Conservation (phyloP, 1,140 invertebrate species). For the Papilio machaon region DNA sequence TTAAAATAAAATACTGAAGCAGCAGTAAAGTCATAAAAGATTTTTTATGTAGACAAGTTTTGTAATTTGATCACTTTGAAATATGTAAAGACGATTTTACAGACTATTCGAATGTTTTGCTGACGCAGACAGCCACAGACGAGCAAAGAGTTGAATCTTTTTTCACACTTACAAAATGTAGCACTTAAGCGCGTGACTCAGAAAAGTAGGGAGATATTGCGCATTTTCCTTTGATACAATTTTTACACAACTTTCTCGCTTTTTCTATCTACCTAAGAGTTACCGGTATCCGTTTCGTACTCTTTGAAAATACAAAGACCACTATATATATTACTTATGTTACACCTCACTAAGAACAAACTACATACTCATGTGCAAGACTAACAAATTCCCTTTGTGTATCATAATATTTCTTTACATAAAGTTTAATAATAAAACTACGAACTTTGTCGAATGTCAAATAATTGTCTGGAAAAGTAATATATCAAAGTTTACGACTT, state of each 20-base stretch:
- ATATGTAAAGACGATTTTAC: background rate
- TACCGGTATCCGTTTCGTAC: too few species aligned
- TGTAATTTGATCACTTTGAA: constrained; percentile 18
- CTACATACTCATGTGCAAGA: background rate
- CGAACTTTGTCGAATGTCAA: background rate
- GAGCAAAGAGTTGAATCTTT: background rate
- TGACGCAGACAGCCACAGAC: constrained; percentile 1
- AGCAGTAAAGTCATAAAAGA: background rate
- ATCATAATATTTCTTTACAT: background rate
- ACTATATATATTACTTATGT: background rate
- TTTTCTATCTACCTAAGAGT: too few species aligned
- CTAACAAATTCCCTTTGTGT: background rate
- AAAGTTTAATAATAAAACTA: background rate
- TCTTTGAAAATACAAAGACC: background rate
- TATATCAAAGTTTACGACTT: background rate
- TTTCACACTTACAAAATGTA: background rate
- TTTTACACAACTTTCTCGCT: background rate
- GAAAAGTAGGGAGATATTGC: background rate
- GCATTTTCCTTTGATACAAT: background rate
- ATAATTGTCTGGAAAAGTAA: background rate
- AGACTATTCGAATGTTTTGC: background rate
- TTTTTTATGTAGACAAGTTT: background rate
- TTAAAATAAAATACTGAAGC: background rate
- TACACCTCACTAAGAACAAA: background rate
- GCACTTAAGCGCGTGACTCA: background rate